These are phyloP conservation scores for Crambe crambe DNA, from an alignment of 37 sponge, comb jelly and placozoan genomes.

Conservation along the genomic window DNA sequence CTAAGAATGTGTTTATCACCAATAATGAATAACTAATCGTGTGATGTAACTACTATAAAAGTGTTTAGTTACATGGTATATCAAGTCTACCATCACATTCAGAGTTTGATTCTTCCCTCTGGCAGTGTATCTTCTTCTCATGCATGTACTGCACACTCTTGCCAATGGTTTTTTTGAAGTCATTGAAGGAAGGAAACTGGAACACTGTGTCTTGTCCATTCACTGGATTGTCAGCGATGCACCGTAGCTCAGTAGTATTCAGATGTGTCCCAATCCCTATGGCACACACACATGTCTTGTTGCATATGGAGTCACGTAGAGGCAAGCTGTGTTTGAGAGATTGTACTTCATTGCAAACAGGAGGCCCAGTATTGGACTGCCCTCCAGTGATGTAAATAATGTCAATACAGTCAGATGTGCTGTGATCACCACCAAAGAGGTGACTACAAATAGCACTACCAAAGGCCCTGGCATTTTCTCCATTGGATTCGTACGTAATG, in stretches of 20 bases:
- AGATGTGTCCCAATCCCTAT: background rate
- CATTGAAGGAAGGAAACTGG: background rate
- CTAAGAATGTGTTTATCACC: too few relatives aligned
- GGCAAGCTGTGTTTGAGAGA: background rate
- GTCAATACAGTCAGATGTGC: background rate
- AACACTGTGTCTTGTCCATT: background rate
- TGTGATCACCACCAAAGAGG: background rate
- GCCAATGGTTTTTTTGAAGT: background rate
- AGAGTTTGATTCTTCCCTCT: too few relatives aligned
- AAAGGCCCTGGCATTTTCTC: background rate
- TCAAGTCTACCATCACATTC: too few relatives aligned
- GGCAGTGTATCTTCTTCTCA: background rate
- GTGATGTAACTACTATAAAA: too few relatives aligned
- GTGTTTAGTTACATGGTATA: too few relatives aligned
- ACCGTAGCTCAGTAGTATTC: background rate
- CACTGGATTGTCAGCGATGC: background rate
- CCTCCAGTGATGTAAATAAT: slow-evolving; percentile 20
- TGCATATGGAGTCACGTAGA: background rate
- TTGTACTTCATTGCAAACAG: background rate
- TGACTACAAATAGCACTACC: background rate
- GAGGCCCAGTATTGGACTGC: background rate
- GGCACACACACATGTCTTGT: slow-evolving; percentile 6
- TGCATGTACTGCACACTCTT: background rate
- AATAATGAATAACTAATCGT: too few relatives aligned
- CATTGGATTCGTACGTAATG: background rate